These are phyloP conservation scores for Orthonyx spaldingii DNA, from an alignment of 2,113 vertebrate genomes.

Conservation along the genomic window DNA sequence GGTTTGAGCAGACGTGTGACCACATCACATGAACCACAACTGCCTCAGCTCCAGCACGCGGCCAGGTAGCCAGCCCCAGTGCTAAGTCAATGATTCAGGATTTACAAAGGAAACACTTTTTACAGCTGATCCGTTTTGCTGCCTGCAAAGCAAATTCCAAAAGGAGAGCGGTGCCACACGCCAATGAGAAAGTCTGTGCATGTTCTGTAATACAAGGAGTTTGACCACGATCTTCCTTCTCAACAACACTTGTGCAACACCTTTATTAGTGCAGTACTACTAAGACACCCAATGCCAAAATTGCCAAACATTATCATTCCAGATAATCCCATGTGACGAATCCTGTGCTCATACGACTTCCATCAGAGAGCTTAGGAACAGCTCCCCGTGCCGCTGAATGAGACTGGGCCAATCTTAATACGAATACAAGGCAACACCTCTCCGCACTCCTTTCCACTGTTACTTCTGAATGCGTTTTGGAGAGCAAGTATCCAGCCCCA, in stretches of 20 bases:
- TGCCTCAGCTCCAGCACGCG: not conserved
- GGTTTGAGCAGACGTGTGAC: slow-evolving; percentile 12
- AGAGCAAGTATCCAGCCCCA: not conserved
- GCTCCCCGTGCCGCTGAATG: not conserved
- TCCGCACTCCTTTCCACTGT: not conserved
- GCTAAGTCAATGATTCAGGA: not conserved
- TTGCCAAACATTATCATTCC: not conserved
- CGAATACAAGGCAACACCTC: not conserved
- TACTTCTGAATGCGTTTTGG: not conserved
- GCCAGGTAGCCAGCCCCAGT: not conserved
- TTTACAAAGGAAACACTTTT: not conserved
- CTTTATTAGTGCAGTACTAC: not conserved
- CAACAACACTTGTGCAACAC: not conserved
- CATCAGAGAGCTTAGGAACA: not conserved
- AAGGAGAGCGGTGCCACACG: not conserved
- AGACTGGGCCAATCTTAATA: not conserved
- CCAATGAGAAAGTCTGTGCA: not conserved
- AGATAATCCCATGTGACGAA: not conserved
- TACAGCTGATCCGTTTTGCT: not conserved
- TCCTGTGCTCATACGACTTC: not conserved
- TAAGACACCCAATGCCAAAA: not conserved
- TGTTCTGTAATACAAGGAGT: not conserved
- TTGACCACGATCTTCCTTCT: not conserved
- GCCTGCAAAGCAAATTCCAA: not conserved
- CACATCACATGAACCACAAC: slow-evolving; percentile 26